Conservation (phyloP, 1,140 invertebrate species). For the Campoletis sonorensis region DNA sequence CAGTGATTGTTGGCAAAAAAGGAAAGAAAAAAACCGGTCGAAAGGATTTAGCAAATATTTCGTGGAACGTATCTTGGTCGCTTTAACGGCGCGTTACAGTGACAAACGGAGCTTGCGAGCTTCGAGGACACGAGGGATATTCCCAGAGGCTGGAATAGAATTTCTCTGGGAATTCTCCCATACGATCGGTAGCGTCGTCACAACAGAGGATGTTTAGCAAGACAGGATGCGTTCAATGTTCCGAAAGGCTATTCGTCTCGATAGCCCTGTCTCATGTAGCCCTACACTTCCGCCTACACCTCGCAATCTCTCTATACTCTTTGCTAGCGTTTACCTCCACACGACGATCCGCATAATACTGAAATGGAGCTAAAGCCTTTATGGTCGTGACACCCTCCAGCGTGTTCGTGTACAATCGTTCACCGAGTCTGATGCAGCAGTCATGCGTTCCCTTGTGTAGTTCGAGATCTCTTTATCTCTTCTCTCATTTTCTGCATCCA, state of each 20-base stretch:
- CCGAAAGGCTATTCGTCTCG: slow-evolving; percentile 72
- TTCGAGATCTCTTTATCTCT: neutral
- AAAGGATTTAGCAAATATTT: neutral
- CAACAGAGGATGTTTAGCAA: slow-evolving; percentile 64
- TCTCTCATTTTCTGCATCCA: neutral
- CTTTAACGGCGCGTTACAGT: slow-evolving; percentile 12
- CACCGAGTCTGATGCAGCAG: slow-evolving; percentile 19
- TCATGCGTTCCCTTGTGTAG: slow-evolving; percentile 1
- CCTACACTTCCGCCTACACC: neutral
- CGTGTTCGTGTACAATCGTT: slow-evolving; percentile 14
- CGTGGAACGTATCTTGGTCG: neutral
- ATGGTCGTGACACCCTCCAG: neutral
- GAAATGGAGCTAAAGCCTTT: slow-evolving; percentile 21
- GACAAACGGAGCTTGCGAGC: slow-evolving; percentile 2
- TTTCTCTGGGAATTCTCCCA: slow-evolving; percentile 49
- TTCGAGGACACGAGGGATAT: slow-evolving; percentile 12
- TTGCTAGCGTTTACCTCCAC: slow-evolving; percentile 3
- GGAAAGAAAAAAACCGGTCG: neutral
- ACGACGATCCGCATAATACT: slow-evolving; percentile 5
- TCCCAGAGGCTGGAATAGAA: slow-evolving; percentile 61
- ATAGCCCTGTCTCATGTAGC: slow-evolving; percentile 50
- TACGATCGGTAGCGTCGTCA: slow-evolving; percentile 47
- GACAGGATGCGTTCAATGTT: slow-evolving; percentile 70
- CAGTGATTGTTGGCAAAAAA: neutral
- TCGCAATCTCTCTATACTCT: slow-evolving; percentile 12